Base-by-base conservation (phyloP, 2,888 invertebrate genomes). In the Germaria angustata region DNA sequence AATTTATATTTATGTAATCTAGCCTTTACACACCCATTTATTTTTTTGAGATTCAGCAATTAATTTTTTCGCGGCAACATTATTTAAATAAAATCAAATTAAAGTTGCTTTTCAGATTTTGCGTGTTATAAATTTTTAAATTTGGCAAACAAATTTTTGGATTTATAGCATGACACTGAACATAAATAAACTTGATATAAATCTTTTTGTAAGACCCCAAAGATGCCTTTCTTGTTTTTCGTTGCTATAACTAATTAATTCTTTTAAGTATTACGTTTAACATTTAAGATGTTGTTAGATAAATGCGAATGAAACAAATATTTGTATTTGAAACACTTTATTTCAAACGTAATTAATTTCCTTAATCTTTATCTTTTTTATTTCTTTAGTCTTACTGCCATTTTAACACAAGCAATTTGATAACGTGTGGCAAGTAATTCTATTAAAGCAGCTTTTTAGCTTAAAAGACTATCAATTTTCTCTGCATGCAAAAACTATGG, bases 151-250 rank as follows among this genome's bases (percentile, higher is more conserved):
- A 20, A n/a, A 57, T 65, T 15, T 46, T 55, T 36, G 11, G 17
- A 20, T 55, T 75, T 57, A 57, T 36, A 17, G 22, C 39, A 76
- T n/a, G 57, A 51, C 59, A 59, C 49, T 55, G 22, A 46, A 34
- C 22, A 22, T 28, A 41, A 61, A 63, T 53, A 61, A 20, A 59
- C 57, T 76, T 59, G 34, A 41, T 41, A 41, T 66, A 32, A 17
- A 41, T 20, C 24, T 32, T 39, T 57, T 39, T 57, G n/a, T 13
- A 36, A n/a, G 41, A 41, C n/a, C 36, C 24, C 22, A 39, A 28
- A 66, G 17, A 55, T 24, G n/a, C 44, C n/a, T 22, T n/a, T 3
- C 0, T 17, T 44, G 15, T 17, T 36, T 66, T 22, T 9, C 22
- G 11, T 51, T 34, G n/a, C 17, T 53, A 24, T 32, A 15, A 20